Conservation (phyloP, 2,113 vertebrate genomes). For the Morphnarchus princeps region DNA sequence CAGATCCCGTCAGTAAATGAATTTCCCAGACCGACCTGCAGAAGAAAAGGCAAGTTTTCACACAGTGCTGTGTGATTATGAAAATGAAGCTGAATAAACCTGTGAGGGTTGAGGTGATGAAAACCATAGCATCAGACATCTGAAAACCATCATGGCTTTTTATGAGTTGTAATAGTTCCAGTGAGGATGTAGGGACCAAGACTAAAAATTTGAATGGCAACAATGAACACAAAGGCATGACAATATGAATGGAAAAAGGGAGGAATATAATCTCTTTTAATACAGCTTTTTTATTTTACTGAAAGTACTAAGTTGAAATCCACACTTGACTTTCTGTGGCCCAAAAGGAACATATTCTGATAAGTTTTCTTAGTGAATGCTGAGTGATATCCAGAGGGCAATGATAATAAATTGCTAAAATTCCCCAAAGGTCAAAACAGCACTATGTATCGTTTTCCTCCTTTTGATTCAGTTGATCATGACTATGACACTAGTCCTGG, state of each 20-base stretch:
- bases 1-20: not conserved
- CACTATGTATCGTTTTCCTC: not conserved
- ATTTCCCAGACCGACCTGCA: not conserved
- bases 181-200: not conserved
- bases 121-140: not conserved
- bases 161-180: not conserved
- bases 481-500: not conserved
- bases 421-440: not conserved
- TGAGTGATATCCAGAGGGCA: not conserved
- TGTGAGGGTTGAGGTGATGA: not conserved
- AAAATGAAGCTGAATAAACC: not conserved
- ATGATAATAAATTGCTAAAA: not conserved
- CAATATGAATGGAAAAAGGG: not conserved
- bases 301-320: not conserved
- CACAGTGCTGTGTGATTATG: not conserved
- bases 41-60: not conserved
- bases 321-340: not conserved
- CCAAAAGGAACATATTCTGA: not conserved
- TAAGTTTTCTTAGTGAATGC: not conserved
- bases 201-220: not conserved
- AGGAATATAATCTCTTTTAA: not conserved
- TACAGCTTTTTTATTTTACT: not conserved
- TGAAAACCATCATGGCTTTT: not conserved
- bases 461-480: not conserved
- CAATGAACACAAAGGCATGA: not conserved